These are phyloP conservation scores for Neodontobutis hainanensis DNA, from an alignment of 2,113 vertebrate species.

Conservation along the genomic window DNA sequence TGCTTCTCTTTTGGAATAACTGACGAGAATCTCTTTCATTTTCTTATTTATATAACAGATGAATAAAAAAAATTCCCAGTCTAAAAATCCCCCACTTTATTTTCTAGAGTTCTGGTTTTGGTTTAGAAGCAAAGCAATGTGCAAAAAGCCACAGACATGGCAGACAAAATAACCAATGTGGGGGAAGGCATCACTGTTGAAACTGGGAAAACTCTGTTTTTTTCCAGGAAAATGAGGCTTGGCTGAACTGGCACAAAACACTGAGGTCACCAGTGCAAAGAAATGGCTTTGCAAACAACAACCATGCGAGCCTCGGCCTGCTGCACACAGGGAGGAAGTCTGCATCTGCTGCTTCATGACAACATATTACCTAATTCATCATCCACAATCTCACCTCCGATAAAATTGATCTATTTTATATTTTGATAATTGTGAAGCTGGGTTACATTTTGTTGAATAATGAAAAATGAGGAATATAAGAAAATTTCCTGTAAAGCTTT, in stretches of 20 bases:
- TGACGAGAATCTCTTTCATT: no score
- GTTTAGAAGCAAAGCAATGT: slow-evolving; percentile 3
- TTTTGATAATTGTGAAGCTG: no score
- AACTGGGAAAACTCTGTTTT: slow-evolving; percentile 55
- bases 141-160: slow-evolving; percentile 25
- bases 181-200: slow-evolving; percentile 40
- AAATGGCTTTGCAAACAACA: slow-evolving; percentile 24
- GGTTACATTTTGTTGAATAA: no score
- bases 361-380: slow-evolving; percentile 5
- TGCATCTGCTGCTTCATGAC: slow-evolving; percentile 17
- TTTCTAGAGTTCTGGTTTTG: not conserved
- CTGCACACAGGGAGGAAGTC: slow-evolving; percentile 40
- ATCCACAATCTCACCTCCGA: no score
- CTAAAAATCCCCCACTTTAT: slow-evolving; percentile 5
- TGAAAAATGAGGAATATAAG: no score
- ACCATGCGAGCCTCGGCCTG: slow-evolving; percentile 41
- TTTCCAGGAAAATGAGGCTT: slow-evolving; percentile 45
- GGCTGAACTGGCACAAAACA: slow-evolving; percentile 36
- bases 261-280: slow-evolving; percentile 44
- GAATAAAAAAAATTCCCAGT: slow-evolving; percentile 5
- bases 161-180: slow-evolving; percentile 23
- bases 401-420: no score
- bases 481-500: no score
- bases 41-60: no score
- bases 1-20: no score